Evolutionary conservation across 2,113 vertebrate species (phyloP), one percentile per base, ranked within the genome.

Genomic region (Pteruthius melanotis): DNA sequence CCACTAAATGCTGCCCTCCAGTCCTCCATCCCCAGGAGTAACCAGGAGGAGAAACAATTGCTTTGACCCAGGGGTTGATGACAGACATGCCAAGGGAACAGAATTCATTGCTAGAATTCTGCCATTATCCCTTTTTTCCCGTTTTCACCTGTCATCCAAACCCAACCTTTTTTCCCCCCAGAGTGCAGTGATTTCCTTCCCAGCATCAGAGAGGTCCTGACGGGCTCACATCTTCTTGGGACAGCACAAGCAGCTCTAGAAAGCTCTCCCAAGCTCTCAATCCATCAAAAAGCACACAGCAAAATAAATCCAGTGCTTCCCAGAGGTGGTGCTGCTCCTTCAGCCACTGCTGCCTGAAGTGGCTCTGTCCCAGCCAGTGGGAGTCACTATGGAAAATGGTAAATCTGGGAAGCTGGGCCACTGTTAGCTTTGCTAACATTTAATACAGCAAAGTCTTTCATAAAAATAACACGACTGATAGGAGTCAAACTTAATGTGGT

Each of bases 401-500:
- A n/a, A 66, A 91, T 66, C 27, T 85, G 44, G 13, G 35, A 65
- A 87, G 37, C n/a, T 50, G 75, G 52, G 37, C 3, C 59, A 81
- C 30, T 35, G 11, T 18, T 17, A 26, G 45, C 52, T 94, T 52
- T 57, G 56, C 47, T 83, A 87, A 39, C 80, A 87, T 31, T 56
- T 75, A 57, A 64, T 14, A 84, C 3, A 87, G 66, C 71, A 74
- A 83, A 88, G 72, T 1, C 64, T 93, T 71, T 71, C 90, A 87
- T 27, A 77, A 89, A 76, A 94, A 78, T 70, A 89, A 88, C 87
- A 87, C 44, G n/a, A 66, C 35, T 64, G 75, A 90, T n/a, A 92
- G 71, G 88, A 92, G 37, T 72, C 86, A 93, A 95, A 95, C 26
- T 89, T 83, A 44, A 85, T 33, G n/a, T 31, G 71, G 96, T 93